phyloP scores from a whole-genome alignment of 2,797 vertebrate genomes.

The Sciaenops ocellatus region DNA sequence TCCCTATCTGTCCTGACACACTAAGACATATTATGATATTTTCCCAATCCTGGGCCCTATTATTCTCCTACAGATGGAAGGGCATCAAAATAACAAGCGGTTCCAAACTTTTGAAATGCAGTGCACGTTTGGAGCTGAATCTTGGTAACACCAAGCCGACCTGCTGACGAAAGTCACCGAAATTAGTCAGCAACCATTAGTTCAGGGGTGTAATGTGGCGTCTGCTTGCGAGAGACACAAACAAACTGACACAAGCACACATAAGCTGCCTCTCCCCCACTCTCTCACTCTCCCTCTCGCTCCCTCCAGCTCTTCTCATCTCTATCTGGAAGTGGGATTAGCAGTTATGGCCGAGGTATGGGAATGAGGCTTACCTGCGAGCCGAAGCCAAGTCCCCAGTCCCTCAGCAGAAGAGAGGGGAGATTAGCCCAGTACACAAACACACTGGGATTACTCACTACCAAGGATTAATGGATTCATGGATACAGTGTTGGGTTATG shows the following conservation, averaged over 20 bases:
- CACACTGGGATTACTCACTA: constrained; percentile 74
- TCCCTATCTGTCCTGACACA: too few relatives aligned
- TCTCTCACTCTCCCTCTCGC: not conserved
- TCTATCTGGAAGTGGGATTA: constrained; percentile 73
- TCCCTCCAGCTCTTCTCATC: constrained; percentile 25
- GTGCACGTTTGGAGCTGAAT: not conserved
- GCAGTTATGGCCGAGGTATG: constrained; percentile 54
- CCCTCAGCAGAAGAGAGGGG: constrained; percentile 61
- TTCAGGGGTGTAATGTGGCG: constrained; percentile 12
- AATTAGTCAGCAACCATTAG: constrained; percentile 31
- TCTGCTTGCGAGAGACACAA: constrained; percentile 9
- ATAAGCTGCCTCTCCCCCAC: constrained; percentile 24
- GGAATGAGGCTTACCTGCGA: constrained; percentile 76
- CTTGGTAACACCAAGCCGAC: not conserved
- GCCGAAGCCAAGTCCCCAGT: constrained; percentile 55
- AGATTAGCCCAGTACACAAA: constrained; percentile 73
- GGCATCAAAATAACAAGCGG: not conserved
- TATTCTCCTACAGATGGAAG: too few relatives aligned
- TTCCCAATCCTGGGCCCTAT: too few relatives aligned
- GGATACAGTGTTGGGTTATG: constrained; percentile 56
- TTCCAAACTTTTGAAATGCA: not conserved
- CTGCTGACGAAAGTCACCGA: not conserved
- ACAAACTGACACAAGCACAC: constrained; percentile 39
- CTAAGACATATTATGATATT: too few relatives aligned
- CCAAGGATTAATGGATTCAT: constrained; percentile 74